phyloP scores from a whole-genome alignment of 2,888 invertebrate species.

The Himalopsyche tibetana region DNA sequence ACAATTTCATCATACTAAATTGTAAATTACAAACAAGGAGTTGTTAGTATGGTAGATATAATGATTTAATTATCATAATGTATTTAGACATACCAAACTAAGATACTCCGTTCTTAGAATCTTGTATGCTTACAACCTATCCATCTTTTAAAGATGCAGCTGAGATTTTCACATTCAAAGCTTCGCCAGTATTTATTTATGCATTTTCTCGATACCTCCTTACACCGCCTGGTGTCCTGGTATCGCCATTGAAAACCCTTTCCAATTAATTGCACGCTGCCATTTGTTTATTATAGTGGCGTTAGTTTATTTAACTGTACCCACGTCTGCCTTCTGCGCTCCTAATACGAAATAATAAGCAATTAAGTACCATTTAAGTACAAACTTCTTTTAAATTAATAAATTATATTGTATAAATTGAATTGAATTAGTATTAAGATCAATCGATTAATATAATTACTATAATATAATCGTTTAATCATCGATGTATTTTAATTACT shows the following conservation, averaged over 20 bases:
- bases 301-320: neutral
- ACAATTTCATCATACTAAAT: no score
- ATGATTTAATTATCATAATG: neutral
- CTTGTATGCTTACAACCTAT: neutral
- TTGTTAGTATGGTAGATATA: neutral
- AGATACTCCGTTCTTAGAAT: neutral
- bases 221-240: constrained; percentile 28
- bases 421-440: no score
- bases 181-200: constrained; percentile 2
- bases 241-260: constrained; percentile 31
- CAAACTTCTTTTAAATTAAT: no score
- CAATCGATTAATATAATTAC: no score
- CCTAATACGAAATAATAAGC: no score
- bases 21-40: no score
- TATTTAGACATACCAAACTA: neutral
- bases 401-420: no score
- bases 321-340: no score
- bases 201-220: constrained; percentile 40
- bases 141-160: neutral
- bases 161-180: constrained; percentile 11
- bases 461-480: no score
- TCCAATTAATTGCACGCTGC: neutral
- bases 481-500: no score
- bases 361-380: no score
- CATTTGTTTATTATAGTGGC: neutral